Conservation (phyloP, 2,113 vertebrate species). For the Rhinopithecus roxellana region DNA sequence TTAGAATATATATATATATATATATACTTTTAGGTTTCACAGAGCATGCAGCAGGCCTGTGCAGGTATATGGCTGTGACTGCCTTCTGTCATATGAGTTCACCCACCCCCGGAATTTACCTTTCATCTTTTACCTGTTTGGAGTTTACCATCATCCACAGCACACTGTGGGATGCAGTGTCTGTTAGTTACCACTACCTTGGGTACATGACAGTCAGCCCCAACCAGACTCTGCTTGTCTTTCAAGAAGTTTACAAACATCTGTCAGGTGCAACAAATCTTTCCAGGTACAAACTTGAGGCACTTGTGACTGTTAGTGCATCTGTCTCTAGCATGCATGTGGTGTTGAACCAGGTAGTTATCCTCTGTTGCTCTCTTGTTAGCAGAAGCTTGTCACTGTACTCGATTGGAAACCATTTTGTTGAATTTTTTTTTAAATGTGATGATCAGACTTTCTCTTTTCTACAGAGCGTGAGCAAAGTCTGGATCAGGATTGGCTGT, state of each 20-base stretch:
- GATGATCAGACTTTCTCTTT: conserved; percentile 93
- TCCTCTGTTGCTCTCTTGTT: conserved; percentile 78
- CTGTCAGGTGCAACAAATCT: conserved; percentile 79
- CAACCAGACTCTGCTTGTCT: conserved; percentile 88
- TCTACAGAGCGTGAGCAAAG: conserved; percentile 91
- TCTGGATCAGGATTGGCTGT: conserved; percentile 93
- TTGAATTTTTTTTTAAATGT: conserved; percentile 83
- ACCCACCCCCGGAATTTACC: conserved; percentile 58
- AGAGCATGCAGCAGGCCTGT: conserved; percentile 57
- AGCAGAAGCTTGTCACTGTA: conserved; percentile 83
- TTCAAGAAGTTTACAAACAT: conserved; percentile 80
- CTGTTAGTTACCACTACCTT: conserved; percentile 88
- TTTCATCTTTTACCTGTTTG: conserved; percentile 78
- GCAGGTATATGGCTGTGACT: conserved; percentile 64
- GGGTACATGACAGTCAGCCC: conserved; percentile 90
- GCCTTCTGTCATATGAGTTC: conserved; percentile 53
- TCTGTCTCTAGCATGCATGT: conserved; percentile 72
- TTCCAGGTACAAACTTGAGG: conserved; percentile 78
- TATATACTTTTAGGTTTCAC: conserved; percentile 63
- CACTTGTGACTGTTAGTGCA: conserved; percentile 78
- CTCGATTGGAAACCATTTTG: conserved; percentile 84
- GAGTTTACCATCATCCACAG: conserved; percentile 89
- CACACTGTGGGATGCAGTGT: conserved; percentile 89
- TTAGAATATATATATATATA: neutral
- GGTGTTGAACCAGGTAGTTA: conserved; percentile 78